A percentile compares a stretch with the other conserved stretches of the same genome.
phyloP scores from a whole-genome alignment of 2,113 vertebrate genomes.

The Nibea albiflora region DNA sequence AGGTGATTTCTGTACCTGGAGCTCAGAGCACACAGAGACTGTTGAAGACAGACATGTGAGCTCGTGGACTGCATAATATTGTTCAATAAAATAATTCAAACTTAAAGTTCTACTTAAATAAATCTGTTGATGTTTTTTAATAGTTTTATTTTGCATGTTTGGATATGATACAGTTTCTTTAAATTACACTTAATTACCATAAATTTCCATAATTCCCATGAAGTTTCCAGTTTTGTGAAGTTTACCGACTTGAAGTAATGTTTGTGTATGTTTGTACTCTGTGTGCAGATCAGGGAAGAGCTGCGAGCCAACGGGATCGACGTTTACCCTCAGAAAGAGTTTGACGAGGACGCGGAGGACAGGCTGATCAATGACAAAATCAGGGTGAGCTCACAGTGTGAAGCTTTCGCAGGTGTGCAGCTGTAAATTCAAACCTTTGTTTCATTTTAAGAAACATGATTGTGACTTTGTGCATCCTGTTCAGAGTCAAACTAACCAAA shows the following conservation, averaged over 20 bases:
- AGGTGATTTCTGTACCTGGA: too few relatives aligned
- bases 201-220: too few relatives aligned
- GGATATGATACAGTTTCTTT: too few relatives aligned
- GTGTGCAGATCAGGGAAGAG: constrained; percentile 91
- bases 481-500: not conserved
- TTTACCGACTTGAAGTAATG: not conserved
- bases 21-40: too few relatives aligned
- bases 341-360: constrained; percentile 96
- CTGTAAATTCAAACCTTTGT: not conserved
- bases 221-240: too few relatives aligned
- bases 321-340: constrained; percentile 96
- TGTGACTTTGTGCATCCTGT: not conserved
- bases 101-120: too few relatives aligned
- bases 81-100: too few relatives aligned
- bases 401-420: not conserved
- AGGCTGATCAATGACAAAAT: constrained; percentile 95
- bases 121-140: too few relatives aligned
- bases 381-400: constrained; percentile 84
- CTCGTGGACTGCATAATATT: too few relatives aligned
- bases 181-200: too few relatives aligned
- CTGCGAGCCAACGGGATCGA: constrained; percentile 94
- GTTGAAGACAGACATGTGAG: too few relatives aligned
- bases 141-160: too few relatives aligned
- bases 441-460: not conserved
- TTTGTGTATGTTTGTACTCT: not conserved